Evolutionary conservation across 2,113 vertebrate species (phyloP).

Genomic region (Ageneiosus marmoratus): DNA sequence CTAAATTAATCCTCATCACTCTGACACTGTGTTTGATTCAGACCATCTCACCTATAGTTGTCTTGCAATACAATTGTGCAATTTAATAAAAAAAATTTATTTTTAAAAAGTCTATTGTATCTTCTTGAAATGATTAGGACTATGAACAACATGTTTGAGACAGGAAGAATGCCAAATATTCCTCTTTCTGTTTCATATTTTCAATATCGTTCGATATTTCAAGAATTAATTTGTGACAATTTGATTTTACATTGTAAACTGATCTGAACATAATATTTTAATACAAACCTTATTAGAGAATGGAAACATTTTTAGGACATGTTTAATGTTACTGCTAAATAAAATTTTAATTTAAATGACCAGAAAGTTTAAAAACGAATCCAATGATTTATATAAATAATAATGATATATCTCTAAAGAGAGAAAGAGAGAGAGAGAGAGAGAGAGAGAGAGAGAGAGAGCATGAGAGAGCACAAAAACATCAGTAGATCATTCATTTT

Average conservation of each 20-base stretch:
- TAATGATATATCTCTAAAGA: too few relatives aligned
- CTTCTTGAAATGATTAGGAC: not conserved
- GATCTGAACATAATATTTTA: not conserved
- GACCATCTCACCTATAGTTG: not conserved
- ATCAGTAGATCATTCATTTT: too few relatives aligned
- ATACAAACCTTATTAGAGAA: not conserved
- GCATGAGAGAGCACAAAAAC: too few relatives aligned
- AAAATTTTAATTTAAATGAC: not conserved
- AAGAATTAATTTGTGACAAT: not conserved
- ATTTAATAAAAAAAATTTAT: not conserved
- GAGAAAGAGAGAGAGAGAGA: too few relatives aligned
- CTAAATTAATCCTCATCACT: not conserved
- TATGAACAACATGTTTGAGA: not conserved
- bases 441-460: too few relatives aligned
- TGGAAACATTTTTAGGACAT: not conserved
- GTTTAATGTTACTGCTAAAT: not conserved
- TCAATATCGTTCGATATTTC: too few relatives aligned
- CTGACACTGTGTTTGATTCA: not conserved
- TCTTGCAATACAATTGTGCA: not conserved
- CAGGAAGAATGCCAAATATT: not conserved
- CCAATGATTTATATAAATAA: not conserved
- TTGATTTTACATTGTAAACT: not conserved
- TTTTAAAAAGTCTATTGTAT: not conserved
- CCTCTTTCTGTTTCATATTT: not conserved
- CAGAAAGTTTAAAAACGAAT: not conserved